phyloP scores from a whole-genome alignment of 2,888 invertebrate genomes.

The Chrysolina haemoptera region DNA sequence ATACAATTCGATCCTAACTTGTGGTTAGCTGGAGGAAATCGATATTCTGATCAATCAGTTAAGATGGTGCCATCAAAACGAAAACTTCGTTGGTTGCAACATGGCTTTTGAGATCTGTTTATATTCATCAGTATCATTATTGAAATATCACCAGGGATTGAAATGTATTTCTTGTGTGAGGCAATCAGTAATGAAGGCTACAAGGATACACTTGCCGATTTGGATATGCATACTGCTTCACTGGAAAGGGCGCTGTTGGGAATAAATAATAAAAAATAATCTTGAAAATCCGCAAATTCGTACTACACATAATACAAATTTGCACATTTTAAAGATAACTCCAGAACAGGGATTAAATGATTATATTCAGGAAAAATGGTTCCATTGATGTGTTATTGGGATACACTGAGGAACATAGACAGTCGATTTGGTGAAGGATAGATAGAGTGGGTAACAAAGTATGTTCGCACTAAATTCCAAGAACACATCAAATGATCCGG shows the following conservation, averaged over 20 bases:
- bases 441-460: conserved; percentile 26
- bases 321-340: conserved; percentile 40
- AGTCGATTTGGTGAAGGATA: conserved; percentile 35
- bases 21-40: no score
- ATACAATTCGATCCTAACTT: no score
- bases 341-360: conserved; percentile 42
- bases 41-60: no score
- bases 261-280: conserved; percentile 14
- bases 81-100: no score
- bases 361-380: conserved; percentile 49
- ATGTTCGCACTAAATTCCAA: conserved; percentile 56
- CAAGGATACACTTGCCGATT: conserved; percentile 23
- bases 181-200: conserved; percentile 22
- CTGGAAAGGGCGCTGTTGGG: conserved; percentile 35
- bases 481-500: conserved; percentile 63
- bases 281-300: conserved; percentile 11
- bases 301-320: conserved; percentile 15
- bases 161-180: neutral
- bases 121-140: no score
- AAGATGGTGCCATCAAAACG: no score
- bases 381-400: conserved; percentile 66
- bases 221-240: conserved; percentile 33
- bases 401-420: conserved; percentile 47
- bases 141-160: neutral
- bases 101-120: neutral